phyloP scores from a whole-genome alignment of 2,888 invertebrate species.

The Malthinus flaveolus region DNA sequence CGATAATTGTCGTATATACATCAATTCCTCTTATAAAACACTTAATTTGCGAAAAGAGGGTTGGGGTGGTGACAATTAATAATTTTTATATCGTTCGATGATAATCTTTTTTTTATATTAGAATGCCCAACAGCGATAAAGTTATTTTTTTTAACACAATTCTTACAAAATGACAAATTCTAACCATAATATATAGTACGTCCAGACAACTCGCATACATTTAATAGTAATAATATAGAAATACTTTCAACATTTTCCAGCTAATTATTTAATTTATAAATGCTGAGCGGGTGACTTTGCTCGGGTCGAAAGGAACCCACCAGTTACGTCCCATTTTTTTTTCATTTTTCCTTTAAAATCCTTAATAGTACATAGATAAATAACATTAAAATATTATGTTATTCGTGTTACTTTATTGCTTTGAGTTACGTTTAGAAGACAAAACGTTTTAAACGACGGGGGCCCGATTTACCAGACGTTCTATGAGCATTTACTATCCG shows the following conservation, averaged over 20 bases:
- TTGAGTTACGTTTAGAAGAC: slow-evolving; percentile 56
- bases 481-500: slow-evolving; percentile 9
- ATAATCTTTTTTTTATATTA: slow-evolving; percentile 32
- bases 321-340: slow-evolving; percentile 42
- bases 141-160: slow-evolving; percentile 45
- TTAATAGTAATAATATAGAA: slow-evolving; percentile 50
- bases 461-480: slow-evolving; percentile 20
- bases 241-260: slow-evolving; percentile 53
- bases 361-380: slow-evolving; percentile 26
- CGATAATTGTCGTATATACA: slow-evolving; percentile 23
- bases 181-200: slow-evolving; percentile 47
- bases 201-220: slow-evolving; percentile 48
- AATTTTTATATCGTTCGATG: slow-evolving; percentile 44
- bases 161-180: slow-evolving; percentile 47
- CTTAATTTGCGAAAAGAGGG: slow-evolving; percentile 29
- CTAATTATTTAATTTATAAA: slow-evolving; percentile 51
- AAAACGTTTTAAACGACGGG: slow-evolving; percentile 39
- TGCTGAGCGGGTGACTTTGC: slow-evolving; percentile 55
- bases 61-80: slow-evolving; percentile 18
- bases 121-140: slow-evolving; percentile 50
- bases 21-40: slow-evolving; percentile 29
- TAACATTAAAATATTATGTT: slow-evolving; percentile 39
- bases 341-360: slow-evolving; percentile 20
- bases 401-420: slow-evolving; percentile 57
- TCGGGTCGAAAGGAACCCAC: slow-evolving; percentile 52